These are phyloP conservation scores for Pyrrhia umbra DNA, from an alignment of 2,888 invertebrate species.

Conservation along the genomic window DNA sequence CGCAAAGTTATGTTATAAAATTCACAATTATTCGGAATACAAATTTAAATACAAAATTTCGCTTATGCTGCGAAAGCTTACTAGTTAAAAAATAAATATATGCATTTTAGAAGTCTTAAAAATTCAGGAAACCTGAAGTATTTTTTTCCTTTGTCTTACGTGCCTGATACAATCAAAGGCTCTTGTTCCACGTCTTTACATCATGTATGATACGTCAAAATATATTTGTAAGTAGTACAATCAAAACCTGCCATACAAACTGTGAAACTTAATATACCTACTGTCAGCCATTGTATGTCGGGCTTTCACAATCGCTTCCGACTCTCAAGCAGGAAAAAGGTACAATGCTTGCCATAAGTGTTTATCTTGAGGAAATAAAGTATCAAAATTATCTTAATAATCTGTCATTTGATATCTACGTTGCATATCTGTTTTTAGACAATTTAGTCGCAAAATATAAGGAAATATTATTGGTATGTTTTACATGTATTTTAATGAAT, in stretches of 20 bases:
- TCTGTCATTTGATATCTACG: not conserved
- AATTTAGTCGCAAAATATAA: not conserved
- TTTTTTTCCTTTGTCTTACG: too few species aligned
- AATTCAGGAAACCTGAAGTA: too few species aligned
- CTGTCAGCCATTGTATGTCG: conserved; percentile 66
- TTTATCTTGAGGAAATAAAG: conserved; percentile 16
- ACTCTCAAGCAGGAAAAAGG: conserved; percentile 49
- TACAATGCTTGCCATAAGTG: conserved; percentile 39
- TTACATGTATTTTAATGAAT: not conserved
- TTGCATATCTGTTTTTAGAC: not conserved
- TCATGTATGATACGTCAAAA: conserved; percentile 9
- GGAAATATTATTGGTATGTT: not conserved
- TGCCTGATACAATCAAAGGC: not conserved
- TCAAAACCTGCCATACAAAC: conserved; percentile 62
- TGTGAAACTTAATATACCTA: conserved; percentile 69
- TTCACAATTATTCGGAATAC: too few species aligned
- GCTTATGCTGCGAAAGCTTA: too few species aligned
- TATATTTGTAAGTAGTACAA: conserved; percentile 37
- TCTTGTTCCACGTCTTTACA: not conserved
- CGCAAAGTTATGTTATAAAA: too few species aligned
- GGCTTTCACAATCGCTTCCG: conserved; percentile 72
- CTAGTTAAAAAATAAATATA: too few species aligned
- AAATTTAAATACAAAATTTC: too few species aligned
- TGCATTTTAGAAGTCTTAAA: too few species aligned
- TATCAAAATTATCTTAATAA: conserved; percentile 7